Percentiles rank a stretch among this genome's conserved stretches.
phyloP scores from a whole-genome alignment of 2,113 vertebrate genomes.

The Plecotus auritus region DNA sequence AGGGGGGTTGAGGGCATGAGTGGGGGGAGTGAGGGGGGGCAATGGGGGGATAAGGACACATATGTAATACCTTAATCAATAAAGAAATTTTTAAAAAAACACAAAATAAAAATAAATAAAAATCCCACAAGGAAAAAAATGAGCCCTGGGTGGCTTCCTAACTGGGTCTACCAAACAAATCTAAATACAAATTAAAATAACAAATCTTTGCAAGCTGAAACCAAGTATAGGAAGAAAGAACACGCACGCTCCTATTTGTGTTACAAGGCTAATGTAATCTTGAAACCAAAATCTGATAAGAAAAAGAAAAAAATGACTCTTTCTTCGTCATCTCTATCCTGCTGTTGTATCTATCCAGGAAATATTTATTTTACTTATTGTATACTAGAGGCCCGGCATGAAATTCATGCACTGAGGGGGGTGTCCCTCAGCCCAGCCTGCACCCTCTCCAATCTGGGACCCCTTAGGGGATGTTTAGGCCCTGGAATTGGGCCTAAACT shows the following conservation, averaged over 20 bases:
- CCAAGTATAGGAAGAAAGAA: background rate
- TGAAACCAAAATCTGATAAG: background rate
- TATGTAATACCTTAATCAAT: too few species aligned
- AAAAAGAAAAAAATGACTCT: background rate
- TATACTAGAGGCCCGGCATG: background rate
- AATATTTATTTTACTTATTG: background rate
- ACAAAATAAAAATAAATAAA: too few species aligned
- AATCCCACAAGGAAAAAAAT: background rate
- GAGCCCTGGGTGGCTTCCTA: background rate
- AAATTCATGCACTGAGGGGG: too few species aligned
- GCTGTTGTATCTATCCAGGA: background rate
- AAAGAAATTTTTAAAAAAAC: too few species aligned
- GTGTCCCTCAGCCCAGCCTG: too few species aligned
- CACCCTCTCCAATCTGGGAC: too few species aligned
- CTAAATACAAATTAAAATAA: background rate
- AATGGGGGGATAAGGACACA: too few species aligned
- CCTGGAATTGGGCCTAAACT: too few species aligned
- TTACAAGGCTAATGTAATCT: background rate
- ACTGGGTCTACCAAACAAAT: background rate
- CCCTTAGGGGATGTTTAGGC: too few species aligned
- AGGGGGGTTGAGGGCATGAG: too few species aligned
- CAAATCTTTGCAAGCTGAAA: background rate
- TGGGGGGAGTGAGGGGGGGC: too few species aligned
- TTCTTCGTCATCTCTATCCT: background rate
- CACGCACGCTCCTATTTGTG: background rate